Percentiles rank a stretch among this genome's conserved stretches.
phyloP scores from a whole-genome alignment of 2,113 vertebrate species.

The Odobenus rosmarus region DNA sequence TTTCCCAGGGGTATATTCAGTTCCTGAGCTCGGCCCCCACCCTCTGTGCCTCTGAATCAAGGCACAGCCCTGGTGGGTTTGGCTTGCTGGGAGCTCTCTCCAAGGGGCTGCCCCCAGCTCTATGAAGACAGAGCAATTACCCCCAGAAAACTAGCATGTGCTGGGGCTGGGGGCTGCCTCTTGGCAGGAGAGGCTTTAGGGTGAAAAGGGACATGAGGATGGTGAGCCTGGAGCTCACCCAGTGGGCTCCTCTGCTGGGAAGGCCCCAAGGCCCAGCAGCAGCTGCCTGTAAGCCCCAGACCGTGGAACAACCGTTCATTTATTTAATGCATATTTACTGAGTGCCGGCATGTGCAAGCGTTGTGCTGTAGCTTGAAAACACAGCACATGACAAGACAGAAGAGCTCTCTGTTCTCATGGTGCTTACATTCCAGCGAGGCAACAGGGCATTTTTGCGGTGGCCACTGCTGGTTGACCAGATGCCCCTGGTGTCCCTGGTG shows the following conservation, averaged over 20 bases:
- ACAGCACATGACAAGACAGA: neutral
- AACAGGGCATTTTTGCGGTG: neutral
- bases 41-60: neutral
- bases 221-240: neutral
- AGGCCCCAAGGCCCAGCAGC: neutral
- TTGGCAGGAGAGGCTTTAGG: neutral
- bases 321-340: accelerated
- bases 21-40: neutral
- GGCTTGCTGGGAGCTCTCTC: neutral
- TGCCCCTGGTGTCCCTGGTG: neutral
- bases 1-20: neutral
- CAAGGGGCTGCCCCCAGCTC: neutral
- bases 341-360: accelerated
- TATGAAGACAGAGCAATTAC: neutral
- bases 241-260: neutral
- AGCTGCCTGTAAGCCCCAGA: neutral
- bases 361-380: neutral
- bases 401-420: accelerated
- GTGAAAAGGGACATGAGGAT: neutral
- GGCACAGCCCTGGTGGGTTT: neutral
- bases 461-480: neutral
- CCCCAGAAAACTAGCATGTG: neutral
- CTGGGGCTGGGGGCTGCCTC: neutral
- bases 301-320: neutral
- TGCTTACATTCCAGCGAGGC: neutral